These are phyloP conservation scores for Mormyrops boulengeri DNA, from an alignment of 2,797 vertebrate species.

Conservation along the genomic window DNA sequence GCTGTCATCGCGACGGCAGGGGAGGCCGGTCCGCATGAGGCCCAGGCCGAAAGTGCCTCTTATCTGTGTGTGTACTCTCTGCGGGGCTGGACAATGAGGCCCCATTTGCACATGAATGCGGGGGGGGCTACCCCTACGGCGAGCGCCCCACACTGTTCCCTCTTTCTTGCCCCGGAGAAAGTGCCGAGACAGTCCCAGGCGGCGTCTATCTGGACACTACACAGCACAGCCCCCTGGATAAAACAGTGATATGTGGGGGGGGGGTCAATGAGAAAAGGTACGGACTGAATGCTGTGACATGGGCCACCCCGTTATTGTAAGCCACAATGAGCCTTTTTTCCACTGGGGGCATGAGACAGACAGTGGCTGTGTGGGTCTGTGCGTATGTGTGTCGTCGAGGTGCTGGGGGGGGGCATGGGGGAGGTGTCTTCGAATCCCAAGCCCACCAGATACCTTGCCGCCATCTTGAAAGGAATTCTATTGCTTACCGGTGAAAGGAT, in stretches of 20 bases:
- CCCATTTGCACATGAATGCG: slow-evolving; percentile 79
- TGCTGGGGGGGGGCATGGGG: slow-evolving; percentile 28
- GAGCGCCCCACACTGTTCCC: slow-evolving; percentile 44
- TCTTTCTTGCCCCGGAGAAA: slow-evolving; percentile 37
- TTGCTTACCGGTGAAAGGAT: slow-evolving; percentile 14
- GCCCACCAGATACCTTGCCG: slow-evolving; percentile 52
- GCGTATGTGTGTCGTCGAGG: slow-evolving; percentile 27
- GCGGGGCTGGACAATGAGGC: slow-evolving; percentile 64
- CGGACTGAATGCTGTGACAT: slow-evolving; percentile 45
- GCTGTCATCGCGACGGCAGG: slow-evolving; percentile 43
- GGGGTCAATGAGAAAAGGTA: slow-evolving; percentile 53
- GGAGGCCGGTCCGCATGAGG: slow-evolving; percentile 47
- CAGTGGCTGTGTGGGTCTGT: background rate
- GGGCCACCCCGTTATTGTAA: slow-evolving; percentile 43
- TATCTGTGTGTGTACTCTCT: slow-evolving; percentile 68
- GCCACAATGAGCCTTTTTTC: slow-evolving; percentile 51
- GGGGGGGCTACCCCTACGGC: slow-evolving; percentile 46
- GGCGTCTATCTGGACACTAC: slow-evolving; percentile 33
- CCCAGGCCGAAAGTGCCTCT: slow-evolving; percentile 57
- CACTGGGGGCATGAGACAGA: slow-evolving; percentile 31
- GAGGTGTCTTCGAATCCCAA: slow-evolving; percentile 41
- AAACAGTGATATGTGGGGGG: slow-evolving; percentile 46
- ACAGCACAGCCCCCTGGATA: slow-evolving; percentile 29
- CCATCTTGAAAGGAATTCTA: slow-evolving; percentile 44
- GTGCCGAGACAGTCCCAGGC: slow-evolving; percentile 53